phyloP scores from a whole-genome alignment of 2,888 invertebrate species.

The Diplazon laetatorius region DNA sequence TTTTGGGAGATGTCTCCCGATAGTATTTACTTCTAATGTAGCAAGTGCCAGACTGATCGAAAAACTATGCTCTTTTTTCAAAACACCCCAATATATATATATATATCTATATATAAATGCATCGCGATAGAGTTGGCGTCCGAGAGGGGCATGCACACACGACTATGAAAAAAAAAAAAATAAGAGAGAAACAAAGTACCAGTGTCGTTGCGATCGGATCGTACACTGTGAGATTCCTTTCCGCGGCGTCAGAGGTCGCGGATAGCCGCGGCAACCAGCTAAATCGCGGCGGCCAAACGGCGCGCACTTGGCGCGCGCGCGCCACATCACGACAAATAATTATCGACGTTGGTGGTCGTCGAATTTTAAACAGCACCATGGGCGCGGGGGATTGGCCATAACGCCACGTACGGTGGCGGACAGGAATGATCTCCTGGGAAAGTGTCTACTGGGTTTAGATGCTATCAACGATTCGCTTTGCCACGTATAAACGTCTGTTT shows the following conservation, averaged over 20 bases:
- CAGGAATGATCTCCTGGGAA: slow-evolving; percentile 40
- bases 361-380: slow-evolving; percentile 28
- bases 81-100: not conserved
- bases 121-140: not conserved
- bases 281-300: not conserved
- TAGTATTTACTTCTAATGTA: no score
- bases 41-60: not conserved
- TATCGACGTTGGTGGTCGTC: slow-evolving; percentile 61
- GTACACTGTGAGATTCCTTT: slow-evolving; percentile 34
- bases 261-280: slow-evolving; percentile 13
- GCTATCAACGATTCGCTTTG: slow-evolving; percentile 29
- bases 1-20: no score
- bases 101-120: not conserved
- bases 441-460: slow-evolving; percentile 42
- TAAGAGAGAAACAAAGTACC: slow-evolving; percentile 30
- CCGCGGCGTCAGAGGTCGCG: slow-evolving; percentile 35
- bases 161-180: not conserved
- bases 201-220: slow-evolving; percentile 38
- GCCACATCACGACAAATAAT: slow-evolving; percentile 59
- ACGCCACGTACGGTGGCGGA: not conserved
- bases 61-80: no score
- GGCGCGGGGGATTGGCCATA: slow-evolving; percentile 52
- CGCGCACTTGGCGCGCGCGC: slow-evolving; percentile 30
- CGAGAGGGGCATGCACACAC: not conserved
- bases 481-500: no score